These are phyloP conservation scores for Lepilemur septentrionalis DNA, from an alignment of 2,797 vertebrate genomes.

Conservation along the genomic window DNA sequence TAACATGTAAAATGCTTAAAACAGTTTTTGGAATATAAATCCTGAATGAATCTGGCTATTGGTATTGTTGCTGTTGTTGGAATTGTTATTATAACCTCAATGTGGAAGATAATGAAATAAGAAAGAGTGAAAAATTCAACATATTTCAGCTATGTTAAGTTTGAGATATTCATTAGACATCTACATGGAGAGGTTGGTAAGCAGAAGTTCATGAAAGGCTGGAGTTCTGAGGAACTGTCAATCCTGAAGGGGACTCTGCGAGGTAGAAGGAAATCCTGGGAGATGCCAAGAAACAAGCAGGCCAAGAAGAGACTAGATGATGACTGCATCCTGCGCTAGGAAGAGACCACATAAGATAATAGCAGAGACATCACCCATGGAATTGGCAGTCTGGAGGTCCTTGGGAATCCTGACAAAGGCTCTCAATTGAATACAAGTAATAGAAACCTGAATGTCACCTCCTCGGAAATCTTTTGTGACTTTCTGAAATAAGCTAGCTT, in stretches of 20 bases:
- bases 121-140: background rate
- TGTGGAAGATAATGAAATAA: background rate
- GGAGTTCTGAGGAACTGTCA: background rate
- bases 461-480: background rate
- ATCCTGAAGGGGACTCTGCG: background rate
- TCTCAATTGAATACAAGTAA: background rate
- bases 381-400: background rate
- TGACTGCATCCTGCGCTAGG: background rate
- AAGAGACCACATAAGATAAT: background rate
- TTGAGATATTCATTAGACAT: background rate
- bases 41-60: background rate
- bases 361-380: background rate
- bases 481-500: background rate
- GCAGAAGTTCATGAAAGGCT: background rate
- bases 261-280: background rate
- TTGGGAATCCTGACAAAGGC: background rate
- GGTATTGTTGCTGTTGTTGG: background rate
- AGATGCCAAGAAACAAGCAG: background rate
- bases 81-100: background rate
- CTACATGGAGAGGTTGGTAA: background rate
- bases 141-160: background rate
- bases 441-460: background rate
- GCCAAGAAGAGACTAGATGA: background rate
- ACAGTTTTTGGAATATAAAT: background rate
- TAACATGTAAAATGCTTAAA: background rate